A percentile compares a stretch with the other conserved stretches of the same genome.
Conservation (phyloP, 2,797 vertebrate genomes). For the Gymnodraco acuticeps region DNA sequence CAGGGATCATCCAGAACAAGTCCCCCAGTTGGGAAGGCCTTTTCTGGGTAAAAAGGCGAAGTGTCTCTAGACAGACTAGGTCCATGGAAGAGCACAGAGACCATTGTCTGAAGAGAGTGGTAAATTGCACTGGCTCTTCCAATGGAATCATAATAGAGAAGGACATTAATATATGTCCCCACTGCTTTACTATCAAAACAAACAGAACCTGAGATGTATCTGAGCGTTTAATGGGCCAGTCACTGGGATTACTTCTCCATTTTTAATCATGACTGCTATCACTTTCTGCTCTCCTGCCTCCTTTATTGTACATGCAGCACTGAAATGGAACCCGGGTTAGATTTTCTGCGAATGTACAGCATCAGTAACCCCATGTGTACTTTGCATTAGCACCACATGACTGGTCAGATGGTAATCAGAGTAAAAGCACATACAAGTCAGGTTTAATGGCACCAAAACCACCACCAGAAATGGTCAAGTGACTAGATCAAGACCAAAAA, state of each 20-base stretch:
- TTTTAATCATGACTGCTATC: slow-evolving; percentile 43
- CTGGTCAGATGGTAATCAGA: background rate
- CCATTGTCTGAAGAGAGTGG: slow-evolving; percentile 35
- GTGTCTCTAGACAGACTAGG: slow-evolving; percentile 19
- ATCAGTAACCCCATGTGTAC: background rate
- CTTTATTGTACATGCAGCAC: background rate
- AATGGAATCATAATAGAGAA: slow-evolving; percentile 70
- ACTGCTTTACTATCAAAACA: slow-evolving; percentile 65
- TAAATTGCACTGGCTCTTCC: slow-evolving; percentile 63
- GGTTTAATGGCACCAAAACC: background rate
- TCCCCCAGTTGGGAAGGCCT: slow-evolving; percentile 21
- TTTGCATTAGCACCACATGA: slow-evolving; percentile 7
- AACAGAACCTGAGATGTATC: slow-evolving; percentile 48
- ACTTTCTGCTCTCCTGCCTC: slow-evolving; percentile 20
- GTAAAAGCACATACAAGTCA: background rate
- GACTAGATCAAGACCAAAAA: background rate
- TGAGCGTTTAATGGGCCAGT: slow-evolving; percentile 58
- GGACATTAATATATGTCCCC: slow-evolving; percentile 63
- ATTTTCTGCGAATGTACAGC: slow-evolving; percentile 1
- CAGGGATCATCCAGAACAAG: slow-evolving; percentile 59
- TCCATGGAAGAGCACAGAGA: slow-evolving; percentile 28
- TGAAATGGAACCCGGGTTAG: slow-evolving; percentile 10
- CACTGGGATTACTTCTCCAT: slow-evolving; percentile 41
- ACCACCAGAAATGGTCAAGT: background rate
- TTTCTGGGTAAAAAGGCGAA: slow-evolving; percentile 29